Evolutionary conservation across 1,140 invertebrate genomes (phyloP).

Genomic region (Prorops nasuta): DNA sequence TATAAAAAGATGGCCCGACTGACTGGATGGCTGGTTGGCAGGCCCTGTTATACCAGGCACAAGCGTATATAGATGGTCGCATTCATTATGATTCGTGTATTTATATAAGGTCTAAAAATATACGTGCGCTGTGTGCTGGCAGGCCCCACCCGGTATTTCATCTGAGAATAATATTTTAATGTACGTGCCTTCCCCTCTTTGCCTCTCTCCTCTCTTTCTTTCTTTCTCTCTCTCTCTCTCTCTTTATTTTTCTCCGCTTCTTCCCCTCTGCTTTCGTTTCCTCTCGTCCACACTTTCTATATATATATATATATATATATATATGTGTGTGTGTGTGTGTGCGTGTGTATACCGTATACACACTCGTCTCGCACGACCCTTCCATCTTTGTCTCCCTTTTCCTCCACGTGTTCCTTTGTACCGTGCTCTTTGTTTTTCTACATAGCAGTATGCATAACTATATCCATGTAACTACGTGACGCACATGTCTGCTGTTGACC

Average conservation of each 20-base stretch:
- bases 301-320: no score
- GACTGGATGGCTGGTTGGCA: slow-evolving; percentile 14
- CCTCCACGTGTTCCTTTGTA: slow-evolving; percentile 33
- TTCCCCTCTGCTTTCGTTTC: slow-evolving; percentile 11
- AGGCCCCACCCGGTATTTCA: slow-evolving; percentile 57
- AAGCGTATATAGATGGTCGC: slow-evolving; percentile 9
- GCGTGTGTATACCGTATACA: neutral
- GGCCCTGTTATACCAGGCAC: slow-evolving; percentile 13
- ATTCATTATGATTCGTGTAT: slow-evolving; percentile 53
- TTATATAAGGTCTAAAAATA: slow-evolving; percentile 59
- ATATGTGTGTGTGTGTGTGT: neutral
- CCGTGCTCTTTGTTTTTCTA: slow-evolving; percentile 44
- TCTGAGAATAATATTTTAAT: slow-evolving; percentile 60
- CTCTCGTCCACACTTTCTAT: no score
- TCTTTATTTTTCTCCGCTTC: slow-evolving; percentile 12
- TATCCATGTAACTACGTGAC: no score
- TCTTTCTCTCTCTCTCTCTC: slow-evolving; percentile 13
- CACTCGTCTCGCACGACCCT: neutral
- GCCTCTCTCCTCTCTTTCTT: slow-evolving; percentile 8
- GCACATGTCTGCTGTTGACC: no score
- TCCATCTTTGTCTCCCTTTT: slow-evolving; percentile 6
- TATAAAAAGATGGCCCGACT: slow-evolving; percentile 24
- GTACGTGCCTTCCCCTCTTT: slow-evolving; percentile 38
- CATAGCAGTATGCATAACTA: slow-evolving; percentile 27
- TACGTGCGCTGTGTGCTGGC: slow-evolving; percentile 47